Conservation (phyloP, 92 coral and sea anemone genomes). For the Paramuricea clavata region DNA sequence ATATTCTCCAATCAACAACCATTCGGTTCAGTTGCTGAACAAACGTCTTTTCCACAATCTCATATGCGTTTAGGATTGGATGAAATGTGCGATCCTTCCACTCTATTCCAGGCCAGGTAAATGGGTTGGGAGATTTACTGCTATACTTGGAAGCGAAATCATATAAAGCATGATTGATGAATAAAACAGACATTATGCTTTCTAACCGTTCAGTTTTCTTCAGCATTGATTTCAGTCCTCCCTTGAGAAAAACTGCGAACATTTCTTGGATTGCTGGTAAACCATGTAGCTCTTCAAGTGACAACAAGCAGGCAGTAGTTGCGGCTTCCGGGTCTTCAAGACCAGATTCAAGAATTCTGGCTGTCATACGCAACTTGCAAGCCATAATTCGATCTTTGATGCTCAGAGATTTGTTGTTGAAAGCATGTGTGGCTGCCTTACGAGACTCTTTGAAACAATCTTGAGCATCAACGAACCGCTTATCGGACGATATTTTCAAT, state of each 20-base stretch:
- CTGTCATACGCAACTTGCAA: neutral
- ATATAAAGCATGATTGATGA: neutral
- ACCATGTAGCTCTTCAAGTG: neutral
- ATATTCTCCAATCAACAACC: neutral
- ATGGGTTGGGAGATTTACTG: neutral
- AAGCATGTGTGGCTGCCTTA: neutral
- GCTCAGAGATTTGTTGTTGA: constrained; percentile 2
- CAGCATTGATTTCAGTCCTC: neutral
- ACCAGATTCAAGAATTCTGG: neutral
- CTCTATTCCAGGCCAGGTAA: neutral
- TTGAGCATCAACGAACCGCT: neutral
- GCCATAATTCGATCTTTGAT: constrained; percentile 13
- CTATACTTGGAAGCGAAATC: neutral
- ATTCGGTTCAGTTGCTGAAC: neutral
- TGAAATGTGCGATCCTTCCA: neutral
- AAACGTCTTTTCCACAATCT: neutral
- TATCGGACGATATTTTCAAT: neutral
- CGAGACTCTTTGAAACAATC: neutral
- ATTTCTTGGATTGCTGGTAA: neutral
- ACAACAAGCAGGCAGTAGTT: neutral
- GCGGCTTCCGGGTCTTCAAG: neutral
- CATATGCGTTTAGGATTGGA: neutral
- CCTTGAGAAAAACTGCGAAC: neutral
- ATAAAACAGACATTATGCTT: neutral
- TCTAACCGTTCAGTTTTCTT: neutral